A percentile compares a stretch with the other conserved stretches of the same genome.
Evolutionary conservation across 2,888 invertebrate species (phyloP).

Genomic region (Cabera pusaria): DNA sequence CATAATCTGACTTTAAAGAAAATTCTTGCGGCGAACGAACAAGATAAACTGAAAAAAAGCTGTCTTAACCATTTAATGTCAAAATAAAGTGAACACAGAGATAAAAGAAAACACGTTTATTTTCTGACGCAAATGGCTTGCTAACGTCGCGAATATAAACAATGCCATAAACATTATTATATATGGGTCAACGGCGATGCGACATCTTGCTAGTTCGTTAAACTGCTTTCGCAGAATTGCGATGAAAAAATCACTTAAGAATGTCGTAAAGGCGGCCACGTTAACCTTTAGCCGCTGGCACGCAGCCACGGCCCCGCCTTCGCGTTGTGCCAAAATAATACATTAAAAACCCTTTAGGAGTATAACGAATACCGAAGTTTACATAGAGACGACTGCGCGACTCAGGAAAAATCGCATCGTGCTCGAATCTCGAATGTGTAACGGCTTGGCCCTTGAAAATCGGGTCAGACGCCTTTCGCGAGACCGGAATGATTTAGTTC

Average conservation of each 20-base stretch:
- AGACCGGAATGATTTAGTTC: slow-evolving; percentile 64
- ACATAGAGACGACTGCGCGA: slow-evolving; percentile 43
- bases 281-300: slow-evolving; percentile 75
- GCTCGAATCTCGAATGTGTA: slow-evolving; percentile 49
- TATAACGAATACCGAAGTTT: slow-evolving; percentile 64
- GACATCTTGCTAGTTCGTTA: slow-evolving; percentile 75
- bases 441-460: slow-evolving; percentile 54
- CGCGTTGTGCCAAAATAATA: slow-evolving; percentile 76
- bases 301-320: slow-evolving; percentile 57
- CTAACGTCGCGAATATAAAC: slow-evolving; percentile 55
- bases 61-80: slow-evolving; percentile 37
- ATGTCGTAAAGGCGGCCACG: slow-evolving; percentile 62
- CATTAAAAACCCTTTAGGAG: slow-evolving; percentile 70
- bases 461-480: slow-evolving; percentile 61
- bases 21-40: slow-evolving; percentile 28
- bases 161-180: slow-evolving; percentile 65
- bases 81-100: slow-evolving; percentile 35
- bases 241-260: slow-evolving; percentile 76
- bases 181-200: slow-evolving; percentile 68
- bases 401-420: slow-evolving; percentile 43
- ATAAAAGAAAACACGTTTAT: slow-evolving; percentile 40
- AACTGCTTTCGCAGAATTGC: slow-evolving; percentile 59
- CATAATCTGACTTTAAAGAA: slow-evolving; percentile 21
- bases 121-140: slow-evolving; percentile 51
- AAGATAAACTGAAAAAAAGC: slow-evolving; percentile 28